Percentiles rank a stretch among this genome's conserved stretches.
phyloP scores from a whole-genome alignment of 2,888 invertebrate species.

The Chymomyza amoena region DNA sequence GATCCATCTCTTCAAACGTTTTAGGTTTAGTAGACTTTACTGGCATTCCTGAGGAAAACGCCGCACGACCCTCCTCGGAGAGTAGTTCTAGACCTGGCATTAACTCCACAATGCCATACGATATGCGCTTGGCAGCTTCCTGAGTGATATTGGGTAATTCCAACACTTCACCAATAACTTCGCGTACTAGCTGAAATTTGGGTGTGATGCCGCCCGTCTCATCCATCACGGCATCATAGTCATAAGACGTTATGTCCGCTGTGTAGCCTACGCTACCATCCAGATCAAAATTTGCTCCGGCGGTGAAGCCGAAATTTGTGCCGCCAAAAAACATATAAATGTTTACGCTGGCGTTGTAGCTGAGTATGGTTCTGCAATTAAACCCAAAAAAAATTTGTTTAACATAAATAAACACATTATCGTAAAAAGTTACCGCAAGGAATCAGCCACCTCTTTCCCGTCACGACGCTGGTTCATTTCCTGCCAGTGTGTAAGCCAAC shows the following conservation, averaged over 20 bases:
- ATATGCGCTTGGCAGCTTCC: slow-evolving; percentile 82
- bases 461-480: slow-evolving; percentile 82
- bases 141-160: slow-evolving; percentile 78
- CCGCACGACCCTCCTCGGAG: slow-evolving; percentile 60
- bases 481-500: slow-evolving; percentile 95
- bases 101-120: slow-evolving; percentile 83
- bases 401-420: neutral
- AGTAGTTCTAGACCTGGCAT: slow-evolving; percentile 74
- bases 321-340: slow-evolving; percentile 96
- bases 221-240: slow-evolving; percentile 93
- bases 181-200: slow-evolving; percentile 87
- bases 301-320: slow-evolving; percentile 88
- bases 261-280: slow-evolving; percentile 79
- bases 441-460: slow-evolving; percentile 80
- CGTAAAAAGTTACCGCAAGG: slow-evolving; percentile 74
- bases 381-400: neutral
- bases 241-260: slow-evolving; percentile 91
- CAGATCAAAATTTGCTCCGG: slow-evolving; percentile 78
- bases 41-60: slow-evolving; percentile 53
- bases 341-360: slow-evolving; percentile 83
- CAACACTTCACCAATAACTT: slow-evolving; percentile 82
- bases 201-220: slow-evolving; percentile 93
- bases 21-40: slow-evolving; percentile 77
- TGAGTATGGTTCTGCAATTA: slow-evolving; percentile 80
- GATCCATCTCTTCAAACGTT: slow-evolving; percentile 83